phyloP scores from a whole-genome alignment of 2,888 invertebrate species.

The Smittia aterrima region DNA sequence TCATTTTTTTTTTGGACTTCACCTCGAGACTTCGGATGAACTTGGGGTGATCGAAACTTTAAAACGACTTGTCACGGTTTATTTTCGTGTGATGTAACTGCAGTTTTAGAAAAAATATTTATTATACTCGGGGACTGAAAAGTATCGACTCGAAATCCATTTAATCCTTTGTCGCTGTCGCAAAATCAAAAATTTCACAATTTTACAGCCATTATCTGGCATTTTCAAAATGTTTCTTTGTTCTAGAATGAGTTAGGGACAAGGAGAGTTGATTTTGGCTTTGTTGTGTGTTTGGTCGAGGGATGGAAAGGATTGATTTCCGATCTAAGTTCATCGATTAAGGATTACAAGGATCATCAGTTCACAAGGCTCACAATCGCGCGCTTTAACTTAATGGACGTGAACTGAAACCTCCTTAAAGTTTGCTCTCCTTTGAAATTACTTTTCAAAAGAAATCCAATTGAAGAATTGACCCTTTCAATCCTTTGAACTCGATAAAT shows the following conservation, averaged over 20 bases:
- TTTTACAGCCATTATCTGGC: conserved; percentile 20
- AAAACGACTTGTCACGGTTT: conserved; percentile 42
- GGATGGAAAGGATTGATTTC: conserved; percentile 34
- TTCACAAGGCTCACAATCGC: not conserved
- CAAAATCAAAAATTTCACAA: conserved; percentile 20
- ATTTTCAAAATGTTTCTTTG: not conserved
- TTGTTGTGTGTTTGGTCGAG: not conserved
- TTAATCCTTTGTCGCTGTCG: conserved; percentile 18
- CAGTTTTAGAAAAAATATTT: conserved; percentile 12
- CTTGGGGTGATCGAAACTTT: conserved; percentile 7
- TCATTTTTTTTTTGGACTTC: not conserved
- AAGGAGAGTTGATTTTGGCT: conserved; percentile 25
- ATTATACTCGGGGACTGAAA: not conserved
- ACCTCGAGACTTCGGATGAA: not conserved
- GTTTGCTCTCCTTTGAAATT: not conserved
- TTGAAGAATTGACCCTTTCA: conserved; percentile 34
- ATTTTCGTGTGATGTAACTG: conserved; percentile 36
- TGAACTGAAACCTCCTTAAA: no score
- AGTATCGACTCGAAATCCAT: not conserved
- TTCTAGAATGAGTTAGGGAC: conserved; percentile 7
- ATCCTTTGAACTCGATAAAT: conserved; percentile 35
- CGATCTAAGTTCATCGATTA: conserved; percentile 35
- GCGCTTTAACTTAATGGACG: not conserved
- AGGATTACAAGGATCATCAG: conserved; percentile 10
- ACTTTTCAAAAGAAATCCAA: not conserved